A percentile compares a stretch with the other conserved stretches of the same genome.
These are phyloP conservation scores for Watersipora subatra DNA, from an alignment of 1,140 invertebrate genomes.

Conservation along the genomic window DNA sequence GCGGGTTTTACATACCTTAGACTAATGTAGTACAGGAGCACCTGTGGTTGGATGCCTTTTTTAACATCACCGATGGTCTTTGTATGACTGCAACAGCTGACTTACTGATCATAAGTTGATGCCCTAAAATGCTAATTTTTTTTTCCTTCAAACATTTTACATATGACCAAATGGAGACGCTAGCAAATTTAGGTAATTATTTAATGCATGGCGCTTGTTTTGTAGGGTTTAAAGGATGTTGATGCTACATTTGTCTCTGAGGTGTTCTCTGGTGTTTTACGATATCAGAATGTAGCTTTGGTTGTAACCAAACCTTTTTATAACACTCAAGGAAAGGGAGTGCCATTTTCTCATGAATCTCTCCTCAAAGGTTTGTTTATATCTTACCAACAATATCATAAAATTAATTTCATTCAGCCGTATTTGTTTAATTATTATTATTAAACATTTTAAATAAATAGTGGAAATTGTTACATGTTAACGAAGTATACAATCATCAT, in stretches of 20 bases:
- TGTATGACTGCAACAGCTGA: too few relatives aligned
- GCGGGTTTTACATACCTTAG: too few relatives aligned
- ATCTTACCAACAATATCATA: background rate
- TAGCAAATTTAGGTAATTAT: too few relatives aligned
- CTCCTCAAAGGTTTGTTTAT: slow-evolving; percentile 22
- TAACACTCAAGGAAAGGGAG: slow-evolving; percentile 27
- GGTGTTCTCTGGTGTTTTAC: slow-evolving; percentile 31
- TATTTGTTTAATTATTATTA: background rate
- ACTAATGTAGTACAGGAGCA: too few relatives aligned
- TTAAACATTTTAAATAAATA: background rate
- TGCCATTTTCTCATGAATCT: slow-evolving; percentile 25
- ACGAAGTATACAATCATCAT: background rate
- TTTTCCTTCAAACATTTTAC: too few relatives aligned
- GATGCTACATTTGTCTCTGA: slow-evolving; percentile 31
- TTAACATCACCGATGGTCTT: too few relatives aligned
- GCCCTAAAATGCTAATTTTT: too few relatives aligned
- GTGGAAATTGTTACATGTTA: background rate
- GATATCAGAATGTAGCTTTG: slow-evolving; percentile 22
- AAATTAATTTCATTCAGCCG: background rate
- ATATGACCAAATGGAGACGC: too few relatives aligned
- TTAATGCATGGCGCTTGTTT: too few relatives aligned
- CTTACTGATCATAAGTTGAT: too few relatives aligned
- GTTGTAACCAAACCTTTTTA: slow-evolving; percentile 30
- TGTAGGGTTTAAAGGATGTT: slow-evolving; percentile 22
- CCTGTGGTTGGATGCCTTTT: too few relatives aligned